A percentile compares a stretch with the other conserved stretches of the same genome.
Evolutionary conservation across 2,888 invertebrate species (phyloP).

Genomic region (Diplolepis rosae): DNA sequence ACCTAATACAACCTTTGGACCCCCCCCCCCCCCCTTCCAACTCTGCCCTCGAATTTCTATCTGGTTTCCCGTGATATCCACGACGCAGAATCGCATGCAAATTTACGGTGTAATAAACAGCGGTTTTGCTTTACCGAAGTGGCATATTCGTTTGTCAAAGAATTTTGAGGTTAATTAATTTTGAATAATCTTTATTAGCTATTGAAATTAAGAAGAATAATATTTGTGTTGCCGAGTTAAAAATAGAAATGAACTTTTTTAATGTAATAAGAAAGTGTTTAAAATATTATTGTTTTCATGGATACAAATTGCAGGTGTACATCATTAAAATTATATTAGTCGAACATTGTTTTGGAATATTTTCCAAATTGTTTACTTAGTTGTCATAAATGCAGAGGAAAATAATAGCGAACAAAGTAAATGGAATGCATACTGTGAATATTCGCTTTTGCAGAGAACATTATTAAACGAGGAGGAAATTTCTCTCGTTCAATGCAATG

Average conservation of each 20-base stretch:
- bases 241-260: too few relatives aligned
- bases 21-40: background rate
- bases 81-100: conserved; percentile 12
- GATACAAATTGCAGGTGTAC: background rate
- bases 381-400: conserved; percentile 22
- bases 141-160: too few relatives aligned
- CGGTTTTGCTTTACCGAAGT: background rate
- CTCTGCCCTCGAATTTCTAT: background rate
- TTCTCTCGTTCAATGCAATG: conserved; percentile 16
- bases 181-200: too few relatives aligned
- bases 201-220: too few relatives aligned
- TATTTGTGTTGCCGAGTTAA: too few relatives aligned
- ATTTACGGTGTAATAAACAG: conserved; percentile 8
- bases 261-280: too few relatives aligned
- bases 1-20: background rate
- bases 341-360: conserved; percentile 13
- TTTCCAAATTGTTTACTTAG: conserved; percentile 18
- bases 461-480: conserved; percentile 14
- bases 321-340: background rate
- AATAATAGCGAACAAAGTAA: conserved; percentile 23
- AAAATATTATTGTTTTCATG: background rate
- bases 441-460: conserved; percentile 22
- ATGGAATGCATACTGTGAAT: conserved; percentile 21
- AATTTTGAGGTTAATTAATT: too few relatives aligned
- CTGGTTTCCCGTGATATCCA: conserved; percentile 19